Conservation (phyloP, 2,797 vertebrate genomes). For the Telmatherina bonti region DNA sequence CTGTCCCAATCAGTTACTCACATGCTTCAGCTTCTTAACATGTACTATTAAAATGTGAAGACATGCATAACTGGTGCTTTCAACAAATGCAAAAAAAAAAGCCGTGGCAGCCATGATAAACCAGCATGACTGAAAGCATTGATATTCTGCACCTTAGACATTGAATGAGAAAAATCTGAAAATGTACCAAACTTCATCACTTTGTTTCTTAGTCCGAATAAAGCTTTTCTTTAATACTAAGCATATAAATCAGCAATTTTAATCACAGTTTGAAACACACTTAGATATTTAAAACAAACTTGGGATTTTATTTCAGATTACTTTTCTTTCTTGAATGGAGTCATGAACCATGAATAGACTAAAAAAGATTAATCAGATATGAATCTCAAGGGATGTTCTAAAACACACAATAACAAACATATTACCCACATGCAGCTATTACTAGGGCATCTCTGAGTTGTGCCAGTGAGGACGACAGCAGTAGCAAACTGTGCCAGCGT, state of each 20-base stretch:
- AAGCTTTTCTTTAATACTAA: not conserved
- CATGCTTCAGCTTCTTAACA: no score
- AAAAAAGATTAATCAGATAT: not conserved
- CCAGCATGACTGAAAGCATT: no score
- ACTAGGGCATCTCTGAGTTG: constrained; percentile 50
- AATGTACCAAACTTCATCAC: not conserved
- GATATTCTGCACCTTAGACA: no score
- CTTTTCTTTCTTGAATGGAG: not conserved
- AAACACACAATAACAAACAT: constrained; percentile 5
- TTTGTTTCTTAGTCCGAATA: not conserved
- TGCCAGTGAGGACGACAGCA: constrained; percentile 58
- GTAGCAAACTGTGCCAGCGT: constrained; percentile 72
- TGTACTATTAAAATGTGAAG: no score
- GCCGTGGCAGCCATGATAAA: no score
- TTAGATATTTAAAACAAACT: constrained; percentile 13
- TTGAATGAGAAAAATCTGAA: no score
- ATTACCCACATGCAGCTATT: constrained; percentile 18
- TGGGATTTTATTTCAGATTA: not conserved
- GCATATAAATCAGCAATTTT: constrained; percentile 9
- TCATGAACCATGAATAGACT: not conserved
- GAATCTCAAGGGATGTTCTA: not conserved
- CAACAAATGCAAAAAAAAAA: no score
- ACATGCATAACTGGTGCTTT: no score
- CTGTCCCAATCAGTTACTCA: no score
- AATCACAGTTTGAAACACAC: constrained; percentile 12